Conservation (phyloP, 2,797 vertebrate species). For the Enteromius fasciolatus region DNA sequence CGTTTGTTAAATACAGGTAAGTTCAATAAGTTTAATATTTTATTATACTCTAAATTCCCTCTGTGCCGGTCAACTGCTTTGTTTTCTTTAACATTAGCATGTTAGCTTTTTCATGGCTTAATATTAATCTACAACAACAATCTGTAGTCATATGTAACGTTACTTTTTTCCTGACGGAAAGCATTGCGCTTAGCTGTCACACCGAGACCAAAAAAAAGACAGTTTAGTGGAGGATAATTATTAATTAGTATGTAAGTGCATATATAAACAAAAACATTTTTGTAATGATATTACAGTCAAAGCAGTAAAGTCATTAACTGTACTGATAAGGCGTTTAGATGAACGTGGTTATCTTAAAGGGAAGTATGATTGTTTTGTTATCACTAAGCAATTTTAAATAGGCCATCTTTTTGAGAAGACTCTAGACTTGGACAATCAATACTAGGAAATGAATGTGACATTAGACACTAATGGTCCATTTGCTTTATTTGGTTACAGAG, state of each 20-base stretch:
- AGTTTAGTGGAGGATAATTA: background rate
- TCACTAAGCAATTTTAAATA: background rate
- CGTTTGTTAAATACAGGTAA: slow-evolving; percentile 6
- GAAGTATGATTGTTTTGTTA: background rate
- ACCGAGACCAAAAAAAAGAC: background rate
- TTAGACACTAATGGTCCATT: slow-evolving; percentile 22
- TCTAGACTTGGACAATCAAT: slow-evolving; percentile 1
- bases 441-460: background rate
- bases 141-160: background rate
- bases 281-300: background rate
- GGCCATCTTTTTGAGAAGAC: background rate
- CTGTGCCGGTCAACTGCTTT: background rate
- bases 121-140: background rate
- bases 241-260: background rate
- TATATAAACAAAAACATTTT: background rate
- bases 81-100: background rate
- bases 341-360: background rate
- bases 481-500: slow-evolving; percentile 15
- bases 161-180: background rate
- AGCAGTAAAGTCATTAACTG: background rate
- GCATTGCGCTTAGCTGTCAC: too few relatives aligned
- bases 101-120: slow-evolving; percentile 15
- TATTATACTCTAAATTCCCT: background rate
- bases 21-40: background rate
- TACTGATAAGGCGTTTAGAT: background rate